Evolutionary conservation across 2,113 vertebrate genomes (phyloP), one percentile per base, ranked within the genome.

Genomic region (Tetrax tetrax): DNA sequence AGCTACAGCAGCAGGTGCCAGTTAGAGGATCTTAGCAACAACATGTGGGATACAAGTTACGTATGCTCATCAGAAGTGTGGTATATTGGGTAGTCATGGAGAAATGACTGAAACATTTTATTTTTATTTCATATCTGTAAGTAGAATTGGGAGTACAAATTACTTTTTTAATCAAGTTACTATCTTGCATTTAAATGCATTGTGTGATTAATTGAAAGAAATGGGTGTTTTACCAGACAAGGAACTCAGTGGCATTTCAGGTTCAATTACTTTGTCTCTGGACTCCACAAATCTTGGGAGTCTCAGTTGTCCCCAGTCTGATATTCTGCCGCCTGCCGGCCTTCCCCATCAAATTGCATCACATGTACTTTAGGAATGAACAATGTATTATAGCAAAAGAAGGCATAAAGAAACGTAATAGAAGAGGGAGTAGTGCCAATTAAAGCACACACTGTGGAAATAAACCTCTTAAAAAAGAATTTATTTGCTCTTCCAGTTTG

Each of bases 301-400:
- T 50, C 25, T 56, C 66, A 9, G 16, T 23, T 61, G 10, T 61
- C 35, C 37, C 18, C 29, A n/a, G 8, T 43, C 45, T 69, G 53
- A 74, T 56, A 45, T 35, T 69, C 38, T 3, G 2, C 3, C 1
- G 5, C n/a, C 35, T 28, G 14, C 6, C 7, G 11, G 7, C 3
- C 4, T 4, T 9, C 20, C 25, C 14, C 29, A 24, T 37, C 28
- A 56, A 86, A 74, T 24, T 91, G 9, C 19, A 41, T 53, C 29
- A 35, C 4, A 12, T 3, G 0, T 70, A 17, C 24, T 78, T 78
- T 61, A 69, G 47, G 16, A 75, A 41, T 7, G 12, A 66, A 48
- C 13, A 60, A 23, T 23, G 31, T 48, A 35, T 17, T 47, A 4
- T 10, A 53, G 37, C 13, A 75, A 70, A 79, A 75, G 45, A 20